Evolutionary conservation across 2,888 invertebrate genomes (phyloP), one percentile per base, ranked within the genome.

Genomic region (Eulithis prunata): DNA sequence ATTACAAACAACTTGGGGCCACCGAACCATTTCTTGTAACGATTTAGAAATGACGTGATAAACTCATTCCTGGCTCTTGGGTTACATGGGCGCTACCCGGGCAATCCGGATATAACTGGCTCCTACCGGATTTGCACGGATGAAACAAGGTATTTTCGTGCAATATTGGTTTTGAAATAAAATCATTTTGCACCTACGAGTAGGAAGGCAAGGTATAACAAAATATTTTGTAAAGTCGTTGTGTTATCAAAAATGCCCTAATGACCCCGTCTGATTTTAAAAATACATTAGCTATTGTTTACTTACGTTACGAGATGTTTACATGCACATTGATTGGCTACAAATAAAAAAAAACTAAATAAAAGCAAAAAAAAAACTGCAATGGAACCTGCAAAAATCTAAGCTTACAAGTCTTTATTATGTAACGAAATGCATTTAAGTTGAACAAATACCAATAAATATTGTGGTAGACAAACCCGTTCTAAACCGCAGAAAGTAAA

Each of bases 101-200:
- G 63, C 64, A 67, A 62, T 45, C 71, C 72, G 74, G 72, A 72
- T 71, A 75, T 72, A 68, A 54, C 70, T 57, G 61, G 68, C 66
- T 65, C 55, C 55, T 47, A 68, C 69, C 64, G 72, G 71, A 75
- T 75, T 78, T 59, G 59, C 59, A 54, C 62, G 65, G 65, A 62
- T 69, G 14, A 51, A 62, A 60, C 65, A 57, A 62, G 59, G 62
- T 68, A 62, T 65, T 65, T 59, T 53, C 51, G 58, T 52, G 43
- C 57, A 13, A 62, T 62, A 57, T 68, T 69, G 62, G 56, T 59
- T 62, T 49, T 14, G 21, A 55, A 54, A 21, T 14, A 60, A 32
- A 51, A 49, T 6, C 13, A 41, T 46, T 46, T 53, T 4, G 41
- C 6, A 10, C n/a, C 11, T 5, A n/a, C n/a, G n/a, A n/a, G n/a